Conservation (phyloP, 2,888 invertebrate genomes). For the Sminthurides aquaticus region DNA sequence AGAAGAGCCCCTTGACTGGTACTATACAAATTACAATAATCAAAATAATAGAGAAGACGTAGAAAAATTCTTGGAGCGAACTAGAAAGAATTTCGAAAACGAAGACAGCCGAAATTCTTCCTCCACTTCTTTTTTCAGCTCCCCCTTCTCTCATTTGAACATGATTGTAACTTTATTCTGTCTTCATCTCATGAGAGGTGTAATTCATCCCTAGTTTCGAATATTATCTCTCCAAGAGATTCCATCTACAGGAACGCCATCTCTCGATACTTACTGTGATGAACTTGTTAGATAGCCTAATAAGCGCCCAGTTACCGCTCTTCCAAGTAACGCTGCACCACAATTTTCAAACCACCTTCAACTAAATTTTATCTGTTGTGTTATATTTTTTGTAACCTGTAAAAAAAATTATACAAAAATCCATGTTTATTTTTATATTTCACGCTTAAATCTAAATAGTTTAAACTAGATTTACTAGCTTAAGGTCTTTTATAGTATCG, state of each 20-base stretch:
- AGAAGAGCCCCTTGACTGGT: slow-evolving; percentile 55
- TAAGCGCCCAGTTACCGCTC: no score
- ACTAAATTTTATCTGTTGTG: no score
- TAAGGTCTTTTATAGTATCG: no score
- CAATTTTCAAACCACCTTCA: no score
- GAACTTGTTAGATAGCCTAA: neutral
- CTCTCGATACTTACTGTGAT: neutral
- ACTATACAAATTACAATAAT: slow-evolving; percentile 75
- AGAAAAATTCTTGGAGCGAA: slow-evolving; percentile 38
- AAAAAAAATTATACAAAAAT: no score
- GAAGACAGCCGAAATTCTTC: neutral
- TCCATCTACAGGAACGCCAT: no score
- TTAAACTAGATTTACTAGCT: no score
- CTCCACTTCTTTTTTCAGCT: neutral
- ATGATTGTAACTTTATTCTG: neutral
- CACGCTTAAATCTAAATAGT: no score
- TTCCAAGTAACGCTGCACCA: neutral
- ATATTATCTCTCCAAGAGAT: no score
- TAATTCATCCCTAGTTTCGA: no score
- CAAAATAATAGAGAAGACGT: slow-evolving; percentile 33
- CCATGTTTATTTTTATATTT: no score
- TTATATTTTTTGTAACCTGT: neutral
- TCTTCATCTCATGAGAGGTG: neutral
- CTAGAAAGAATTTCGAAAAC: slow-evolving; percentile 20
- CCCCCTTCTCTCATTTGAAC: neutral